These are phyloP conservation scores for Zhengitettix transpicula DNA, from an alignment of 2,888 invertebrate species.

Conservation along the genomic window DNA sequence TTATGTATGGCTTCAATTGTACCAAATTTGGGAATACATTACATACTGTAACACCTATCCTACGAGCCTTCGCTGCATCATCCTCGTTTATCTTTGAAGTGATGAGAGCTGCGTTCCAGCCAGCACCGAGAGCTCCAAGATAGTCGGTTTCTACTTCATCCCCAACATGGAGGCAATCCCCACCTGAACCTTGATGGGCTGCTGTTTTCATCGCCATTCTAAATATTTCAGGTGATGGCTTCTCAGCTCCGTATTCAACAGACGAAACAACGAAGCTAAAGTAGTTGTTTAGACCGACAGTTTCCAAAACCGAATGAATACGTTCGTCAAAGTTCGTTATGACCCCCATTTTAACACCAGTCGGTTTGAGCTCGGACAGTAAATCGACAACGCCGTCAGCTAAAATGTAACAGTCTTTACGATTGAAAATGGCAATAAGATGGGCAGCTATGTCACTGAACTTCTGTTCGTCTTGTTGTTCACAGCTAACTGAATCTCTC, in stretches of 20 bases:
- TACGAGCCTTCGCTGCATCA: constrained; percentile 12
- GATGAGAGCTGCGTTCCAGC: neutral
- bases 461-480: neutral
- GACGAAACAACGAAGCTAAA: neutral
- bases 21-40: constrained; percentile 27
- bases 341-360: neutral
- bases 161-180: neutral
- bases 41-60: constrained; percentile 19
- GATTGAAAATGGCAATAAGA: neutral
- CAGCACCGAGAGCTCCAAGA: neutral
- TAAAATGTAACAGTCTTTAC: neutral
- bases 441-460: neutral
- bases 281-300: neutral
- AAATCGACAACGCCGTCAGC: neutral
- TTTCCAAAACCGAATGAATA: neutral
- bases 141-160: neutral
- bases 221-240: neutral
- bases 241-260: neutral
- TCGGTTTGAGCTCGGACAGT: neutral
- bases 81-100: constrained; percentile 5
- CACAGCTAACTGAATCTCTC: neutral
- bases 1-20: too few species aligned
- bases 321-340: neutral
- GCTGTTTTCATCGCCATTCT: neutral
- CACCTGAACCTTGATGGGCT: neutral